These are phyloP conservation scores for Drosophila picticornis DNA, from an alignment of 2,888 invertebrate genomes.

Conservation along the genomic window DNA sequence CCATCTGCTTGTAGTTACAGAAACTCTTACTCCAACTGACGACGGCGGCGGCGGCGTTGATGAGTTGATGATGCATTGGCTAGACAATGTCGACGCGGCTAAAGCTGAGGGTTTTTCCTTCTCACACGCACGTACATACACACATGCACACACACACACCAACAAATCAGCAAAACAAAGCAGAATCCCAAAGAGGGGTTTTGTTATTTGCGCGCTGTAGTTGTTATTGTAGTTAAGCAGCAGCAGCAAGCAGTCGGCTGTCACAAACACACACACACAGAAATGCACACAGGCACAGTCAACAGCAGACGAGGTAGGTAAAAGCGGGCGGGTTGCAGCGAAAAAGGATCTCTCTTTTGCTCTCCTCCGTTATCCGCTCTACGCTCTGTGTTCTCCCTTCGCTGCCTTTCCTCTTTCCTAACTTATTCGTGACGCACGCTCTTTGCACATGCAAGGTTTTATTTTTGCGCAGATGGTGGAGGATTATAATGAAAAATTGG, in stretches of 20 bases:
- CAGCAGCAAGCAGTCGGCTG: conserved; percentile 23
- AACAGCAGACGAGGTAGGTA: conserved; percentile 58
- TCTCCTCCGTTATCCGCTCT: conserved; percentile 44
- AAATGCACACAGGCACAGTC: conserved; percentile 8
- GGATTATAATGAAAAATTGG: conserved; percentile 75
- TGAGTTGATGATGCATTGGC: conserved; percentile 62
- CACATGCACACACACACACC: conserved; percentile 15
- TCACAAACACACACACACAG: conserved; percentile 15
- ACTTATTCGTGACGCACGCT: conserved; percentile 57
- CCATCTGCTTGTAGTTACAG: conserved; percentile 53
- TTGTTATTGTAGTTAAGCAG: conserved; percentile 47
- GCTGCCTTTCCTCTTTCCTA: conserved; percentile 1
- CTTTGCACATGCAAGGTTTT: conserved; percentile 79
- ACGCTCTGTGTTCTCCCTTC: conserved; percentile 7
- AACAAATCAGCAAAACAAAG: conserved; percentile 12
- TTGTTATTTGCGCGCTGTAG: conserved; percentile 39
- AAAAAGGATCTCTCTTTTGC: conserved; percentile 75
- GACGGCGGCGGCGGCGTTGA: conserved; percentile 3
- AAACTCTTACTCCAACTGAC: conserved; percentile 60
- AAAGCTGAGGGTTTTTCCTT: conserved; percentile 66
- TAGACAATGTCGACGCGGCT: conserved; percentile 45
- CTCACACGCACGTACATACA: conserved; percentile 11
- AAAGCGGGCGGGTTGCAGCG: conserved; percentile 47
- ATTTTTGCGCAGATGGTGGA: conserved; percentile 80
- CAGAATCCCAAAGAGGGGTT: conserved; percentile 56